Base-by-base conservation (phyloP, 1,140 invertebrate genomes). In the Drosophila seguyi region DNA sequence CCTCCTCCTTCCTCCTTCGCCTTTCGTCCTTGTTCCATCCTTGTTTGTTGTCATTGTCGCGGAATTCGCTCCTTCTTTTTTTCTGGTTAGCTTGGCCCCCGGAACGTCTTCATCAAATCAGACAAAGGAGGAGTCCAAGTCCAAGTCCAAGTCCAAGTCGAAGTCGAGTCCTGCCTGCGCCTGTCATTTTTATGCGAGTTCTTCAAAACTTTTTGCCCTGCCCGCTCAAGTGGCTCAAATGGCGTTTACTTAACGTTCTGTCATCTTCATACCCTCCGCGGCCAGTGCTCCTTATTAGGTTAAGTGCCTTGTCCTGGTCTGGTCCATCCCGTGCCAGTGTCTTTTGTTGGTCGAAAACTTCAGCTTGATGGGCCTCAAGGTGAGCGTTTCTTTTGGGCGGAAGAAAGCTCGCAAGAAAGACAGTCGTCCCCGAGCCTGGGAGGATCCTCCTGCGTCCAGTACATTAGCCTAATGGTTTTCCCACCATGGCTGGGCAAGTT, bases 161-260 rank as follows among this genome's bases (percentile, higher is more conserved):
- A 39, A 59, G 44, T 75, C n/a, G 38, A 41, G 44, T 27, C 41
- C 29, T 48, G 34, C 18, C 60, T 85, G 81, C 27, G 81, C 79
- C 75, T 79, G 86, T 90, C 79, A 90, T 76, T 90, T 90, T 90
- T 90, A 90, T 90, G 86, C 81, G 86, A 90, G 85, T 90, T 90
- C 77, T 85, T 90, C 86, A 90, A 90, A 88, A 90, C 53, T 90
- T 90, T 90, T 50, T 59, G 27, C 50, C 56, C 57, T 20, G 52
- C n/a, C 25, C 41, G 6, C 36, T 55, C 36, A 22, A 72, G 53
- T 76, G 60, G 50, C 62, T 76, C 73, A 81, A 87, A 79, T 87
- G 85, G 67, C 84, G 84, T 90, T 90, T 88, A 90, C 84, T 88
- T 87, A 87, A 87, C 84, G 84, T 77, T 88, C 69, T 77, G 79